A percentile compares a stretch with the other conserved stretches of the same genome.
These are phyloP conservation scores for Chrysopilus asiliformis DNA, from an alignment of 2,888 invertebrate genomes.

Conservation along the genomic window DNA sequence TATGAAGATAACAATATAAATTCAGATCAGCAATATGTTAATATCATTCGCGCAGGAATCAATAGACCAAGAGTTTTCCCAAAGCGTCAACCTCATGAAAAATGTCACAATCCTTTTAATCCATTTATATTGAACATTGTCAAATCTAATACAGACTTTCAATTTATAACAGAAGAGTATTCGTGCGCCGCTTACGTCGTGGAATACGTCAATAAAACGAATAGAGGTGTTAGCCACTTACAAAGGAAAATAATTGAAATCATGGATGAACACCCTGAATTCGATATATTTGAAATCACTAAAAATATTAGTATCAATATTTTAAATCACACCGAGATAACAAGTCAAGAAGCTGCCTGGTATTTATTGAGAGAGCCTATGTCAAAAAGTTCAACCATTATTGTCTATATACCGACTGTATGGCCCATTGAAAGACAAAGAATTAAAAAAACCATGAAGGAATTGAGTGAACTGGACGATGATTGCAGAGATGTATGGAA, in stretches of 20 bases:
- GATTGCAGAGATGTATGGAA: constrained; percentile 29
- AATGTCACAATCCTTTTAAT: constrained; percentile 20
- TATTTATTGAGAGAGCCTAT: constrained; percentile 2
- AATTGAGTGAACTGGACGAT: constrained; percentile 23
- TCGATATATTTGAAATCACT: constrained; percentile 19
- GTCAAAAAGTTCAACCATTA: constrained; percentile 2
- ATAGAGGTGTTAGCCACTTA: constrained; percentile 28
- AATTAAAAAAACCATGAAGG: constrained; percentile 26
- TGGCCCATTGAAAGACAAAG: constrained; percentile 26
- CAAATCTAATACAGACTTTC: constrained; percentile 20
- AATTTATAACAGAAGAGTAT: constrained; percentile 23
- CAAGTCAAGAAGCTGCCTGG: constrained; percentile 7
- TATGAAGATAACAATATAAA: constrained; percentile 7
- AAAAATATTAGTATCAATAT: constrained; percentile 22
- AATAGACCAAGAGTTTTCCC: constrained; percentile 19
- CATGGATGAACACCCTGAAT: constrained; percentile 21
- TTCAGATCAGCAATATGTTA: constrained; percentile 10
- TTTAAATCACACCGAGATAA: constrained; percentile 14
- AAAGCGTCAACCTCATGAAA: constrained; percentile 19
- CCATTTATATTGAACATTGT: no score
- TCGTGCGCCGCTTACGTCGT: constrained; percentile 24
- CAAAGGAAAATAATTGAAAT: constrained; percentile 23
- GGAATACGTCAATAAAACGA: constrained; percentile 29
- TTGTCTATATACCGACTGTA: constrained; percentile 20
- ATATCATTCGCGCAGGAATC: constrained; percentile 15